Conservation (phyloP, 2,888 invertebrate species). For the Noctuana brunneofusca region DNA sequence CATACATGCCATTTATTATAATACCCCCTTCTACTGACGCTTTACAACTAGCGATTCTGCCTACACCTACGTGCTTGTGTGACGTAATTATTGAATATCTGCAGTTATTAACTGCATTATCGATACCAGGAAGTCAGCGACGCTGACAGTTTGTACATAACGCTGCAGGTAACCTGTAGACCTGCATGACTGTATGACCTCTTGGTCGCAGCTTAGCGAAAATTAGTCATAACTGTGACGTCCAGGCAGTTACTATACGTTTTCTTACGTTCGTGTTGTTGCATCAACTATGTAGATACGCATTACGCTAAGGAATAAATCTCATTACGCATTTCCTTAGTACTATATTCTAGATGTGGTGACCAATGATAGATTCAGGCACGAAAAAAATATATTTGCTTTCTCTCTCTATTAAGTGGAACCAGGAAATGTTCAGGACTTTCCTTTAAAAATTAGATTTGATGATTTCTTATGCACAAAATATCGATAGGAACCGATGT, state of each 20-base stretch:
- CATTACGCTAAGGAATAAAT: background rate
- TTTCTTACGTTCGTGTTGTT: background rate
- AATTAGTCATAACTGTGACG: slow-evolving; percentile 29
- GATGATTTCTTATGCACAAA: too few species aligned
- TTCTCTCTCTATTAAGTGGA: too few species aligned
- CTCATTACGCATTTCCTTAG: background rate
- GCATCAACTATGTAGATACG: background rate
- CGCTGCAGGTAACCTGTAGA: slow-evolving; percentile 11
- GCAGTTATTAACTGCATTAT: slow-evolving; percentile 43
- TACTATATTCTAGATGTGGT: too few species aligned
- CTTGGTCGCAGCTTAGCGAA: slow-evolving; percentile 17
- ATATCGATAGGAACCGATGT: too few species aligned
- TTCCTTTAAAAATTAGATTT: too few species aligned
- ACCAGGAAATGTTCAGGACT: too few species aligned
- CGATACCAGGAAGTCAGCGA: slow-evolving; percentile 45
- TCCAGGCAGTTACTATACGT: slow-evolving; percentile 11
- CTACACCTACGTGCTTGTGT: slow-evolving; percentile 44
- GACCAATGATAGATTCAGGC: too few species aligned
- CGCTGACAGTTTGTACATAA: slow-evolving; percentile 14
- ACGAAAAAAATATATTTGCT: too few species aligned
- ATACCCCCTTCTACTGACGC: slow-evolving; percentile 55
- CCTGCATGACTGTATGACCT: slow-evolving; percentile 23
- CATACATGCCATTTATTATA: slow-evolving; percentile 65
- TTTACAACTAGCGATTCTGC: slow-evolving; percentile 42
- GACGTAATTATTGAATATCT: slow-evolving; percentile 56